These are phyloP conservation scores for Scaptomyza pallida DNA, from an alignment of 1,140 invertebrate species.

Conservation along the genomic window DNA sequence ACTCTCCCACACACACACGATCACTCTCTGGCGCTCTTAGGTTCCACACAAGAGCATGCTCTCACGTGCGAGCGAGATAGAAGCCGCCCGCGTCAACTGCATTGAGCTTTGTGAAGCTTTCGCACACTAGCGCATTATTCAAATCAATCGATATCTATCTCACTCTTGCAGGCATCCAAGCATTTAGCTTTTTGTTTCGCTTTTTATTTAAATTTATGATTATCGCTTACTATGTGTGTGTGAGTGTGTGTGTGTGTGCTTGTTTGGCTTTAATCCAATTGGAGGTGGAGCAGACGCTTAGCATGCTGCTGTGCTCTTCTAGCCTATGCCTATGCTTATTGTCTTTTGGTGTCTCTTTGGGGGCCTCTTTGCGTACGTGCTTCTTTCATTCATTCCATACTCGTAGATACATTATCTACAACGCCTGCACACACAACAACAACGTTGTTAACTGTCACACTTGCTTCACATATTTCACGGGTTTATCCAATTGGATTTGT, in stretches of 20 bases:
- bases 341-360: slow-evolving; percentile 3
- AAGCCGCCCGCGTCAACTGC: slow-evolving; percentile 21
- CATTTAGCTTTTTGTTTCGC: slow-evolving; percentile 17
- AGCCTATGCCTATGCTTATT: slow-evolving; percentile 31
- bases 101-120: slow-evolving; percentile 17
- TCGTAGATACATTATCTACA: slow-evolving; percentile 50
- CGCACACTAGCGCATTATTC: slow-evolving; percentile 62
- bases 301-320: slow-evolving; percentile 60
- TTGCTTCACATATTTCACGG: slow-evolving; percentile 33
- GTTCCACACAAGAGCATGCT: slow-evolving; percentile 65
- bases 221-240: slow-evolving; percentile 42
- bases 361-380: slow-evolving; percentile 24
- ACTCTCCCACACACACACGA: slow-evolving; percentile 34
- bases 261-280: slow-evolving; percentile 70
- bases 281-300: slow-evolving; percentile 65
- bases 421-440: slow-evolving; percentile 45
- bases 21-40: slow-evolving; percentile 61
- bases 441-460: slow-evolving; percentile 51
- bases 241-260: neutral
- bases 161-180: slow-evolving; percentile 38
- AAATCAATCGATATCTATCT: slow-evolving; percentile 47
- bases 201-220: slow-evolving; percentile 77
- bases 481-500: slow-evolving; percentile 77
- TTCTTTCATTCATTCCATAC: neutral
- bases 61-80: slow-evolving; percentile 41